phyloP scores from a whole-genome alignment of 2,797 vertebrate species.

The Capromys pilorides region DNA sequence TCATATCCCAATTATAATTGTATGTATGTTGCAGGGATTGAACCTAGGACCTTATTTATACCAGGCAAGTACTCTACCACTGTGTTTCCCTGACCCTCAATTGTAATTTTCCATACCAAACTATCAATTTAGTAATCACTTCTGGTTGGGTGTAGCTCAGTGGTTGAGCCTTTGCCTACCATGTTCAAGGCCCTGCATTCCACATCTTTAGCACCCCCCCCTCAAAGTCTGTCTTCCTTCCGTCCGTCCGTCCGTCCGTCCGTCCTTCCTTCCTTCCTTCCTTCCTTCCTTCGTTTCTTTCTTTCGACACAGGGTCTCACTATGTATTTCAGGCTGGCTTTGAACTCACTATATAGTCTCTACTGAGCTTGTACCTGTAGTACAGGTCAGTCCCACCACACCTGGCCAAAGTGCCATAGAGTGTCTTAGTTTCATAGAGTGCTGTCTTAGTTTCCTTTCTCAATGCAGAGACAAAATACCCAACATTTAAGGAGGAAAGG shows the following conservation, averaged over 20 bases:
- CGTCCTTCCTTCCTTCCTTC: too few species aligned
- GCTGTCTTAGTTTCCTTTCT: neutral
- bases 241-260: too few species aligned
- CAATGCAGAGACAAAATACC: neutral
- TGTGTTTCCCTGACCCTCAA: neutral
- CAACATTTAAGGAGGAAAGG: neutral
- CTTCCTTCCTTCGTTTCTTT: neutral
- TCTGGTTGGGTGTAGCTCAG: neutral
- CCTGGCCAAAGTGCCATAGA: neutral
- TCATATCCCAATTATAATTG: neutral
- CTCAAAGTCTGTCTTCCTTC: neutral
- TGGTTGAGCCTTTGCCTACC: neutral
- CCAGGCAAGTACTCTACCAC: neutral
- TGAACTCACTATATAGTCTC: neutral
- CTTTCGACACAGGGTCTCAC: neutral
- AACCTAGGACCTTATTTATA: neutral
- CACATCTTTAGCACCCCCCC: neutral
- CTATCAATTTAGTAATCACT: neutral
- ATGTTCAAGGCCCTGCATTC: neutral
- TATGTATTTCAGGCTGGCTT: neutral
- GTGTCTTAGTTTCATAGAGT: too few species aligned
- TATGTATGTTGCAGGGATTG: neutral
- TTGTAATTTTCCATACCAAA: neutral
- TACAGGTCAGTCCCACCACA: neutral
- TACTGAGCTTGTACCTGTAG: neutral